These are phyloP conservation scores for Rutilus rutilus DNA, from an alignment of 2,113 vertebrate species.

Conservation along the genomic window DNA sequence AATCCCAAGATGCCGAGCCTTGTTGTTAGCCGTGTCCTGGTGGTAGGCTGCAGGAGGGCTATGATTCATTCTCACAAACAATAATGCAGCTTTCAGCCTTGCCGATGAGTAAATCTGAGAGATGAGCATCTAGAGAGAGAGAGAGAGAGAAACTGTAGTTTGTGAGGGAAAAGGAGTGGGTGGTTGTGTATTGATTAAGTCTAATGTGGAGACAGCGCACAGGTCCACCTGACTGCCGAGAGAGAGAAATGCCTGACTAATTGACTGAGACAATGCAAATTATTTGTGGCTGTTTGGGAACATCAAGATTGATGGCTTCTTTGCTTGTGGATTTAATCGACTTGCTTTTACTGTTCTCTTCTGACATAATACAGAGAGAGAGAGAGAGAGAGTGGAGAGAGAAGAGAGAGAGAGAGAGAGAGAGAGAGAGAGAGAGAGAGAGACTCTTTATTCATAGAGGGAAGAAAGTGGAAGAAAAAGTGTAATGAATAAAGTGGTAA, in stretches of 20 bases:
- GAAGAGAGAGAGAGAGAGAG: background rate
- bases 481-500: too few relatives aligned
- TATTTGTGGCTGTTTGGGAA: constrained; percentile 70
- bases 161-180: background rate
- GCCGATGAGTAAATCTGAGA: constrained; percentile 44
- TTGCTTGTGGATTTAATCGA: constrained; percentile 50
- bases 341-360: constrained; percentile 42
- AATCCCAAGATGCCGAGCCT: constrained; percentile 28
- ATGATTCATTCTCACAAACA: constrained; percentile 60
- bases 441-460: constrained; percentile 55
- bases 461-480: constrained; percentile 7
- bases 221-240: constrained; percentile 34
- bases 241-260: constrained; percentile 66
- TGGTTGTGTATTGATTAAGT: constrained; percentile 61
- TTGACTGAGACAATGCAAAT: constrained; percentile 74
- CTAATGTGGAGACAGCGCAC: constrained; percentile 59
- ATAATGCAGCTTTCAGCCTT: constrained; percentile 50
- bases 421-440: background rate
- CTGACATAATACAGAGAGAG: background rate
- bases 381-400: too few relatives aligned
- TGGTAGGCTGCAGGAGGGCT: background rate
- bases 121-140: constrained; percentile 1
- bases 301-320: constrained; percentile 71
- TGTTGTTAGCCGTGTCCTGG: background rate
- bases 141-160: background rate